phyloP scores from a whole-genome alignment of 2,113 vertebrate species.

The Peucedramus taeniatus region DNA sequence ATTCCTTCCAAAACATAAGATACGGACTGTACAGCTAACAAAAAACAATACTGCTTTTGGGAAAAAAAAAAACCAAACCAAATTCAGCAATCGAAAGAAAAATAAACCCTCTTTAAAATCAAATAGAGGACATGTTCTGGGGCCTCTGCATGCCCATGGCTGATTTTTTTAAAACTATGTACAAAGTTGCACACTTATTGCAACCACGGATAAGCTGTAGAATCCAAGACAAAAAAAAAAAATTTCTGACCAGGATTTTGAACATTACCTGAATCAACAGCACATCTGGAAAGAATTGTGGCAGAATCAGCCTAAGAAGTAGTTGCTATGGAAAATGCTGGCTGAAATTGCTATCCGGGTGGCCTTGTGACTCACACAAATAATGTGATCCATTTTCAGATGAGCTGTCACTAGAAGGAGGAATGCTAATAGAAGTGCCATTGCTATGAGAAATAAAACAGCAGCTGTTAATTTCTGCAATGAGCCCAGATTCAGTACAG shows the following conservation, averaged over 20 bases:
- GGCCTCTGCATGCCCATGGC: neutral
- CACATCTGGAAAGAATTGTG: constrained; percentile 71
- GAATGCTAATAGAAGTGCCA: neutral
- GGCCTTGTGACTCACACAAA: constrained; percentile 60
- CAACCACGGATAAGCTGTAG: neutral
- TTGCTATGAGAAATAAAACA: neutral
- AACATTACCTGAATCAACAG: constrained; percentile 57
- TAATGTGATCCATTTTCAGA: constrained; percentile 34
- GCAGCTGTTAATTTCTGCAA: constrained; percentile 2
- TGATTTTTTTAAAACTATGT: neutral
- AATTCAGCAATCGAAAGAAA: neutral
- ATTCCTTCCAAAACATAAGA: neutral
- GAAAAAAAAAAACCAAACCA: neutral
- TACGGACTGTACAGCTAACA: neutral
- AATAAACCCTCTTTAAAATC: neutral
- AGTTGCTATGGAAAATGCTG: constrained; percentile 56
- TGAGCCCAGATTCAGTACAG: neutral
- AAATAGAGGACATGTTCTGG: neutral
- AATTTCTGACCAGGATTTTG: constrained; percentile 7
- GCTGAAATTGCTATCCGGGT: constrained; percentile 55
- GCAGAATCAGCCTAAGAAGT: constrained; percentile 35
- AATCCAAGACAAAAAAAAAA: neutral
- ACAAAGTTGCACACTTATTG: neutral
- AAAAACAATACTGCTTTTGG: neutral
- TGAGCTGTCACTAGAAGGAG: neutral